Evolutionary conservation across 1,140 invertebrate species (phyloP), one percentile per base, ranked within the genome.

Genomic region (Meteorus sp.): DNA sequence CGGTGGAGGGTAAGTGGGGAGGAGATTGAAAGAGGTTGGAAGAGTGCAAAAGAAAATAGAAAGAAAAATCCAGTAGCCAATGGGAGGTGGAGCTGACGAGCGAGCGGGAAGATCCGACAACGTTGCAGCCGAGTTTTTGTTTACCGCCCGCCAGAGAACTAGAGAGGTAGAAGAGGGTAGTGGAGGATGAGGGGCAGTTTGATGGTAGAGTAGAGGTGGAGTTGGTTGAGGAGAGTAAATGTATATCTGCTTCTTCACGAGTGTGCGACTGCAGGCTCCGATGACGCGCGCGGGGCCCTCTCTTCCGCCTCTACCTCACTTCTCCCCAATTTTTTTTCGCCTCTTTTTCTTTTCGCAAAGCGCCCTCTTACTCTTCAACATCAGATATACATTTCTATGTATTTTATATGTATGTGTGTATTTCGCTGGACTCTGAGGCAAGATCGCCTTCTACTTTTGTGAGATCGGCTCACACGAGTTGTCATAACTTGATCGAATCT

Each of bases 71-170:
- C 54, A 23, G 59, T 63, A 64, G 66, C 74, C 74, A 75, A 74
- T 75, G 63, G 63, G 69, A 64, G 63, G 33, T 53, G 64, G 65
- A 62, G 66, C 61, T 61, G 65, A 62, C 63, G 65, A 45, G 48
- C n/a, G 65, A 68, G 68, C 69, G 68, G 68, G 64, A 74, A 74
- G 71, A 74, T 72, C 72, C 71, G 72, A 74, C 72, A 74, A 74
- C 72, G 70, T 71, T 70, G 72, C 72, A 65, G 58, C 47, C 33
- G 65, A 71, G 69, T 72, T 72, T 72, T 72, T 74, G 71, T 74
- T 72, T 70, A 71, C 68, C 66, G 66, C 66, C 64, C 66, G 63
- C 8, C 50, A 29, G 53, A 37, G 48, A 8, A 27, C 7, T 22
- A 31, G 4, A 41, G 19, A 41, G 6, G 20, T 17, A 15, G 2